Evolutionary conservation across 2,888 invertebrate species (phyloP), one percentile per base, ranked within the genome.

Genomic region (Cantharis rustica): DNA sequence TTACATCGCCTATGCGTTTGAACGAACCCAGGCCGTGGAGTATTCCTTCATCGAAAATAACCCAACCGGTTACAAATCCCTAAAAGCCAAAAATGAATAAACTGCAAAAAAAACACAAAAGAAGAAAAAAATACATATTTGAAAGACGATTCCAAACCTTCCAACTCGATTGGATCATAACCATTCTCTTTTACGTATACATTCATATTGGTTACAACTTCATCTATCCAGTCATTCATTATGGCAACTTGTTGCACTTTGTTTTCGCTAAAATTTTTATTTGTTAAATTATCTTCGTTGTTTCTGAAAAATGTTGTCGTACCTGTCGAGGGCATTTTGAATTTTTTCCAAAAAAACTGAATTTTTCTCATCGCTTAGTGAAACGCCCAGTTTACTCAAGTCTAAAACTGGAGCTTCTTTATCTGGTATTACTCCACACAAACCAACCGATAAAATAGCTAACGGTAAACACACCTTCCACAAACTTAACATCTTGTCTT

Each of bases 81-180:
- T 73, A 16, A 20, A 73, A 73, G 0, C 31, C n/a, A 47, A 69
- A 3, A 16, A 7, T 69, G 2, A n/a, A n/a, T n/a, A 68, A 27
- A 68, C 26, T 26, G 4, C 26, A 4, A 15, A 68, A 0, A n/a
- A 47, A 3, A 7, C 7, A 2, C 7, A n/a, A n/a, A 90, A 90
- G 84, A 26, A 86, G 26, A 10, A 10, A 4, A 5, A 0, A 10
- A 1, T 16, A 73, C 73, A 27, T 26, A 73, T 63, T 47, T 16
- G 15, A 70, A 74, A 20, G 16, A 68, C 86, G 63, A 71, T 64
- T 68, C 68, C 16, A 75, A 20, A 13, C 16, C 70, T 17, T 23
- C 31, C 10, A 72, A 47, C 31, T 16, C 16, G 2, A 68, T 11
- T 11, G 75, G 71, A 15, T 75, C 75, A 5, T 31, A 16, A 2